Percentiles rank a stretch among this genome's conserved stretches.
These are phyloP conservation scores for Pseudonaja textilis DNA, from an alignment of 2,113 vertebrate genomes.

Conservation along the genomic window DNA sequence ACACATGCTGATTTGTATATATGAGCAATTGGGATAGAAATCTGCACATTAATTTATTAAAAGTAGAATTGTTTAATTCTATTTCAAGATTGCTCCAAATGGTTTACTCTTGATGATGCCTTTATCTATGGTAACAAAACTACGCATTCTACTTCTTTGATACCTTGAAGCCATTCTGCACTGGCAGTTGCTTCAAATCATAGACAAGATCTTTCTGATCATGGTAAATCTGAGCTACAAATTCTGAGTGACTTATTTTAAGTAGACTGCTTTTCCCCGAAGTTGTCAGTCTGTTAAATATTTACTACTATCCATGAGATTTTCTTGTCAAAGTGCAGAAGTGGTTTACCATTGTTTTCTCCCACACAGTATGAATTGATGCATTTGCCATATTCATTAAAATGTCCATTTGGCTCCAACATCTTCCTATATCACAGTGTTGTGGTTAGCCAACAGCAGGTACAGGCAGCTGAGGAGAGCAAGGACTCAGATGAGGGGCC, in stretches of 20 bases:
- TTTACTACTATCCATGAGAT: background rate
- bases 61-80: background rate
- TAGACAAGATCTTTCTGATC: background rate
- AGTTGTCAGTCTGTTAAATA: background rate
- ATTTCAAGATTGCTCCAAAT: background rate
- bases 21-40: rapidly evolving
- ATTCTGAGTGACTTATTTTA: background rate
- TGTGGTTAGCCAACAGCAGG: too few species aligned
- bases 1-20: conserved; percentile 49
- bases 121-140: background rate
- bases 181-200: background rate
- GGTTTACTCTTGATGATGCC: background rate
- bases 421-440: background rate
- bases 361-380: background rate
- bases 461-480: too few species aligned
- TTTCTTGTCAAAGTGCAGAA: background rate
- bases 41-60: background rate
- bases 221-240: background rate
- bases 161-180: background rate
- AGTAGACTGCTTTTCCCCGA: background rate
- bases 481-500: too few species aligned
- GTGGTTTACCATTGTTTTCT: background rate
- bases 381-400: background rate
- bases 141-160: background rate
- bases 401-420: background rate